Conservation (phyloP, 2,797 vertebrate genomes). For the Neosilurus mollespiculum region DNA sequence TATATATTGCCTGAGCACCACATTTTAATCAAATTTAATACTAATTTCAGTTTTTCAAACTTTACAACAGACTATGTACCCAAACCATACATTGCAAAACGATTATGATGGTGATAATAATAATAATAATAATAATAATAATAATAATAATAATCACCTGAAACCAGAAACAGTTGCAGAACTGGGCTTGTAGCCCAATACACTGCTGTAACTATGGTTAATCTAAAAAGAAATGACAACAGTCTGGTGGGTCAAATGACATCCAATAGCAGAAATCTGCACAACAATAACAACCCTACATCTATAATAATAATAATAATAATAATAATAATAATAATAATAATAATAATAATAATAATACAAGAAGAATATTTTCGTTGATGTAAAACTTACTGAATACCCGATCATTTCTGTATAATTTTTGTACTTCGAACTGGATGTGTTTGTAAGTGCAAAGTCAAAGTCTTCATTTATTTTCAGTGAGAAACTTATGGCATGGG, state of each 20-base stretch:
- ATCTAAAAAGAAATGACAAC: conserved; percentile 19
- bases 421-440: neutral
- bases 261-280: neutral
- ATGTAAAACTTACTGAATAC: conserved; percentile 17
- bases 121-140: neutral
- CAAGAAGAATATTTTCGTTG: neutral
- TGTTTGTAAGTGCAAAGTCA: neutral
- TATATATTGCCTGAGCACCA: no score
- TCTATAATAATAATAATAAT: neutral
- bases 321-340: neutral
- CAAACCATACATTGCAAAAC: neutral
- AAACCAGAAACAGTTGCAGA: conserved; percentile 10
- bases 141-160: conserved; percentile 11
- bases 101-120: no score
- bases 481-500: neutral
- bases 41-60: neutral
- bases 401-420: neutral
- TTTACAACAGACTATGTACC: neutral
- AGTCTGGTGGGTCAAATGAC: no score
- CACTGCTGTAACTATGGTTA: neutral
- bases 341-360: neutral
- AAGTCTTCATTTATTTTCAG: conserved; percentile 20
- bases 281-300: neutral
- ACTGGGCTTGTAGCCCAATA: neutral
- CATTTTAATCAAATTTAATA: neutral